Conservation (phyloP, 2,888 invertebrate species). For the Cantharis flavilabris region DNA sequence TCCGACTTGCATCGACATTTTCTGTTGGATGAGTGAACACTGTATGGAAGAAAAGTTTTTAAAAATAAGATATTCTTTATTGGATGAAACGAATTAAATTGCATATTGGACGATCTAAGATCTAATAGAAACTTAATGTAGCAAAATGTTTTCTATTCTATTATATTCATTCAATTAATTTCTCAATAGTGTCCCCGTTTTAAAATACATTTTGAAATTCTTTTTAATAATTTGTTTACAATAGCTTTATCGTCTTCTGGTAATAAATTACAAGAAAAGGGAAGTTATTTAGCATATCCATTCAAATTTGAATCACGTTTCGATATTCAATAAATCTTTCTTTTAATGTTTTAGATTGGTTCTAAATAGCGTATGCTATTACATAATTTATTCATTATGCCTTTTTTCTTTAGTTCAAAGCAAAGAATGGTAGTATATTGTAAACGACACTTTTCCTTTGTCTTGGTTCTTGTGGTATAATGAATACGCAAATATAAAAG, state of each 20-base stretch:
- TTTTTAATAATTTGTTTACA: background rate
- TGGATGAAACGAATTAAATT: background rate
- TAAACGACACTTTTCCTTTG: background rate
- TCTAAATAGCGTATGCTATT: background rate
- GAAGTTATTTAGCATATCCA: background rate
- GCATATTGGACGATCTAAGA: background rate
- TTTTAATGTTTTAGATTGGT: slow-evolving; percentile 1
- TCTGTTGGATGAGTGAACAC: background rate
- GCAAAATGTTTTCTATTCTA: background rate
- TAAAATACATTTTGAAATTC: background rate
- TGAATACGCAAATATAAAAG: slow-evolving; percentile 28
- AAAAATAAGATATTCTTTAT: background rate
- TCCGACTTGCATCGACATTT: background rate
- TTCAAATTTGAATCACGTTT: background rate
- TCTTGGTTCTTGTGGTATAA: slow-evolving; percentile 3
- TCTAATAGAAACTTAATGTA: background rate
- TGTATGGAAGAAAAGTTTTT: background rate
- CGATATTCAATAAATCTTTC: background rate
- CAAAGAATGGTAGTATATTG: background rate
- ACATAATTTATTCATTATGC: background rate
- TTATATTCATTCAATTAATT: background rate
- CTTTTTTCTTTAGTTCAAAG: background rate
- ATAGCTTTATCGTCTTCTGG: background rate
- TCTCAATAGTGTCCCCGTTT: background rate
- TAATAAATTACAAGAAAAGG: background rate